These are phyloP conservation scores for Pachycephus smyrnensis DNA, from an alignment of 2,888 invertebrate genomes.

Conservation along the genomic window DNA sequence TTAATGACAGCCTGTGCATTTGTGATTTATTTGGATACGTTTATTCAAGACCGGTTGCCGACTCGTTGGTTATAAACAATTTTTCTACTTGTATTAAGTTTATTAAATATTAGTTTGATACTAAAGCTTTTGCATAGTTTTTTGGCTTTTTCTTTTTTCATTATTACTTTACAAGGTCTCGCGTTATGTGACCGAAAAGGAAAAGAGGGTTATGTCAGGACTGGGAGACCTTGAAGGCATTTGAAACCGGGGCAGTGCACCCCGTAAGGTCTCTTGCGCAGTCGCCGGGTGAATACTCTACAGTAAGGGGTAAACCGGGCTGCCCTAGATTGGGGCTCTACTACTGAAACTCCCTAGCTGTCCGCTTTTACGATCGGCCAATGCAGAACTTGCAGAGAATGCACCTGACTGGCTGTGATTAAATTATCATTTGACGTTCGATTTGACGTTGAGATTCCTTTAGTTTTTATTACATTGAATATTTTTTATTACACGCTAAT, in stretches of 20 bases:
- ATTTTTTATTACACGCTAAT: neutral
- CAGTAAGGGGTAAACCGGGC: slow-evolving; percentile 43
- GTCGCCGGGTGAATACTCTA: slow-evolving; percentile 44
- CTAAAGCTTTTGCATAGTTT: no score
- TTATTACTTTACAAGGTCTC: neutral
- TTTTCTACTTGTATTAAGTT: no score
- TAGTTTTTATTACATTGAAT: neutral
- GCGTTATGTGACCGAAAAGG: neutral
- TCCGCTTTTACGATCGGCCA: neutral
- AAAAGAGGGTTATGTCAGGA: slow-evolving; percentile 23
- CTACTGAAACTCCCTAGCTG: slow-evolving; percentile 12
- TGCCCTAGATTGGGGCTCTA: slow-evolving; percentile 48
- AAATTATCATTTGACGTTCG: neutral
- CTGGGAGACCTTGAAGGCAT: slow-evolving; percentile 61
- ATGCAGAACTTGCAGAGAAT: neutral
- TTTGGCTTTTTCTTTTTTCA: neutral
- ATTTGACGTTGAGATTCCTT: neutral
- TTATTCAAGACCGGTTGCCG: neutral
- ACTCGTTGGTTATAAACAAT: neutral
- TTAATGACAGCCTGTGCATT: neutral
- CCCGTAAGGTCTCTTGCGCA: slow-evolving; percentile 49
- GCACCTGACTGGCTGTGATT: neutral
- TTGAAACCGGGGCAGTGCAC: slow-evolving; percentile 63
- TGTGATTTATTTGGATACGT: neutral
- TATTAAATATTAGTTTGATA: no score